These are phyloP conservation scores for Chydorus sphaericus DNA, from an alignment of 2,888 invertebrate genomes.

Conservation along the genomic window DNA sequence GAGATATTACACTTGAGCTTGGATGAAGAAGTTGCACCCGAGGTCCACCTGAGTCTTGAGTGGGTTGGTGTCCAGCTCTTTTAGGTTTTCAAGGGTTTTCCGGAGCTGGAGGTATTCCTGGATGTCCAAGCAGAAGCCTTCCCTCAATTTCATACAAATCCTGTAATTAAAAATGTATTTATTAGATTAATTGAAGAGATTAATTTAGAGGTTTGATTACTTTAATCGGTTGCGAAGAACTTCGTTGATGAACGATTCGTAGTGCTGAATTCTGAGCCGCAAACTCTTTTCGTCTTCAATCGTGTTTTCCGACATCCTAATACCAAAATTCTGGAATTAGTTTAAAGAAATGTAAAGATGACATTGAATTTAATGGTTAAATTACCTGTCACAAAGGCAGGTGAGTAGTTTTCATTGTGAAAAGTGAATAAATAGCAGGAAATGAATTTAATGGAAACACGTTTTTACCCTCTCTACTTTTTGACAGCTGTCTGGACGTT, in stretches of 20 bases:
- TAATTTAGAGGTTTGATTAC: slow-evolving; percentile 11
- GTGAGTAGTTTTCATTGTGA: no score
- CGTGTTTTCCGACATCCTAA: no score
- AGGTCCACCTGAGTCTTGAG: slow-evolving; percentile 59
- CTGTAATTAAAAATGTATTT: neutral
- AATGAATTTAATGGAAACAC: no score
- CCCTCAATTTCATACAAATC: neutral
- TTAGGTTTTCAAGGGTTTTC: slow-evolving; percentile 48
- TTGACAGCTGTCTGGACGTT: no score
- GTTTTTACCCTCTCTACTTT: no score
- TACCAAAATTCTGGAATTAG: no score
- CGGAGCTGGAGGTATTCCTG: slow-evolving; percentile 58
- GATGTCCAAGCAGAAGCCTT: slow-evolving; percentile 31
- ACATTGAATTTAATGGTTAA: no score
- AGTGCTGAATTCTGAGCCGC: slow-evolving; percentile 33
- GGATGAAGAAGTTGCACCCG: slow-evolving; percentile 70
- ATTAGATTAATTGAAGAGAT: neutral
- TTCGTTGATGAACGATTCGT: slow-evolving; percentile 64
- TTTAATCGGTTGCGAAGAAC: slow-evolving; percentile 55
- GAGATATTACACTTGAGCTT: slow-evolving; percentile 45
- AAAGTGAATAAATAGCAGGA: no score
- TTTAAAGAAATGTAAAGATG: no score
- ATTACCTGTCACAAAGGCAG: no score
- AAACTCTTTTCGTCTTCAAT: neutral
- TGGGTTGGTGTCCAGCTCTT: slow-evolving; percentile 39